Percentiles rank a stretch among this genome's conserved stretches.
Evolutionary conservation across 2,888 invertebrate genomes (phyloP).

Genomic region (Clivina fossor): DNA sequence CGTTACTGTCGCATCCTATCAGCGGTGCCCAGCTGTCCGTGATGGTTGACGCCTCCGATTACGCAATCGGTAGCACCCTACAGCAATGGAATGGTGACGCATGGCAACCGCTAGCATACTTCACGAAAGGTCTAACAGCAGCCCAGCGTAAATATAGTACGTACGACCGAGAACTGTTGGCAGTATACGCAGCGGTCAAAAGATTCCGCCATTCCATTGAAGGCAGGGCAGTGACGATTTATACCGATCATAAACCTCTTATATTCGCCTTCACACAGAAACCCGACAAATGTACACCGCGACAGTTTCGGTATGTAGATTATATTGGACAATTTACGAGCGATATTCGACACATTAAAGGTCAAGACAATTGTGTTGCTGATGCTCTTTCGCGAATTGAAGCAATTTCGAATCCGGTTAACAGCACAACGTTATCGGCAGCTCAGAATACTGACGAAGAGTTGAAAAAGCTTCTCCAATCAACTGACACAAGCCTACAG

Average conservation of each 20-base stretch:
- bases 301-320: slow-evolving; percentile 46
- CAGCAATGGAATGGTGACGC: slow-evolving; percentile 42
- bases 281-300: slow-evolving; percentile 42
- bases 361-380: slow-evolving; percentile 45
- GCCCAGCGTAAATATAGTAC: slow-evolving; percentile 43
- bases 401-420: slow-evolving; percentile 28
- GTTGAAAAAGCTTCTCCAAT: not conserved
- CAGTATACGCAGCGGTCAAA: slow-evolving; percentile 44
- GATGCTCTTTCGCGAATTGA: slow-evolving; percentile 45
- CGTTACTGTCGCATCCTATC: slow-evolving; percentile 46
- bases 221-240: slow-evolving; percentile 42
- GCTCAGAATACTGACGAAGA: slow-evolving; percentile 45
- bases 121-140: slow-evolving; percentile 43
- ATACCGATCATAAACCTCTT: slow-evolving; percentile 47
- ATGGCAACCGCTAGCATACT: slow-evolving; percentile 47
- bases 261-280: slow-evolving; percentile 43
- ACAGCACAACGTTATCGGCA: slow-evolving; percentile 30
- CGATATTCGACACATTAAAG: slow-evolving; percentile 43
- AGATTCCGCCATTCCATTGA: slow-evolving; percentile 47
- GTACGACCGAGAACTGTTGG: slow-evolving; percentile 46
- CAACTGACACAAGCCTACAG: not conserved
- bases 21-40: slow-evolving; percentile 42
- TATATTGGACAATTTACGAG: slow-evolving; percentile 46
- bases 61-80: slow-evolving; percentile 46
- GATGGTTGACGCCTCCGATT: slow-evolving; percentile 46